Evolutionary conservation across 2,888 invertebrate species (phyloP).

Genomic region (Ellobium chinense): DNA sequence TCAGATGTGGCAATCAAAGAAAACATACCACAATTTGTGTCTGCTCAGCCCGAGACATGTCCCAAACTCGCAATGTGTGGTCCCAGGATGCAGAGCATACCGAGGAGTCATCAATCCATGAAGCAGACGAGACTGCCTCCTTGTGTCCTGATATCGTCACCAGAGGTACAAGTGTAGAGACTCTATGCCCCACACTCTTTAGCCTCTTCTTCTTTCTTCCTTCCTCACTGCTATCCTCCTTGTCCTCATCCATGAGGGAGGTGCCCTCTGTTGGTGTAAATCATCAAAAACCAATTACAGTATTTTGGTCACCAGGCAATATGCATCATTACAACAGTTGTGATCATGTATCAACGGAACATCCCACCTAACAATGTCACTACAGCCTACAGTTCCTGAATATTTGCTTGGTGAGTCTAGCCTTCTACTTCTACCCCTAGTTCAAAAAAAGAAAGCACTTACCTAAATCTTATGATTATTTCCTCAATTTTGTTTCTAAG

Average conservation of each 20-base stretch:
- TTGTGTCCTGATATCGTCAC: slow-evolving; percentile 94
- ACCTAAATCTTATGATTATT: too few species aligned
- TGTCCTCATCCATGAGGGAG: background rate
- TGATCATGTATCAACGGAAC: too few species aligned
- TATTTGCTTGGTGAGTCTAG: too few species aligned
- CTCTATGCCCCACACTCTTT: slow-evolving; percentile 63
- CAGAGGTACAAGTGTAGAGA: slow-evolving; percentile 82
- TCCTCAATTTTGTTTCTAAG: too few species aligned
- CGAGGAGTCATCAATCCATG: slow-evolving; percentile 90
- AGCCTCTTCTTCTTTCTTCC: slow-evolving; percentile 64
- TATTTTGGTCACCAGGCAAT: too few species aligned
- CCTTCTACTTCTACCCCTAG: too few species aligned
- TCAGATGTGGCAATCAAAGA: too few species aligned
- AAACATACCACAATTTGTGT: slow-evolving; percentile 86
- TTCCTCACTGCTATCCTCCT: slow-evolving; percentile 10
- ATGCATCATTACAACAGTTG: too few species aligned
- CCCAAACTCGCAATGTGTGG: slow-evolving; percentile 96
- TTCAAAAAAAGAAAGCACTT: too few species aligned
- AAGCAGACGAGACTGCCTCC: slow-evolving; percentile 91
- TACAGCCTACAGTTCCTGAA: too few species aligned
- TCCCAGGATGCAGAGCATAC: slow-evolving; percentile 96
- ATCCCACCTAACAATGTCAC: too few species aligned
- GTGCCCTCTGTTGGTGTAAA: background rate
- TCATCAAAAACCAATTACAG: too few species aligned
- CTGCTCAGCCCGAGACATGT: slow-evolving; percentile 89